Conservation (phyloP, 2,113 vertebrate genomes). For the Sander vitreus region DNA sequence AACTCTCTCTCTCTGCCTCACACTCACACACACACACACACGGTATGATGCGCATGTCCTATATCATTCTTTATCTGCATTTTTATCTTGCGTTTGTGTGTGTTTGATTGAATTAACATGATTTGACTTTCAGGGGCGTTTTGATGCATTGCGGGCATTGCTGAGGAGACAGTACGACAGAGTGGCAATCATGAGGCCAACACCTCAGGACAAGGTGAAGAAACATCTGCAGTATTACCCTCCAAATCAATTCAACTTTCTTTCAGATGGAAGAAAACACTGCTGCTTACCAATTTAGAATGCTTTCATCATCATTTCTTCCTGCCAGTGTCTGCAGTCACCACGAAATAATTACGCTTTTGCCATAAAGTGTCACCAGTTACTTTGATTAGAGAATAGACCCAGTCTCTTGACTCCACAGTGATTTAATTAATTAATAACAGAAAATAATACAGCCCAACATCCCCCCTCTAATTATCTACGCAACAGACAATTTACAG, state of each 20-base stretch:
- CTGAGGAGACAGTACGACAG: conserved; percentile 92
- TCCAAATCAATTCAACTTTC: not conserved
- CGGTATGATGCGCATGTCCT: not conserved
- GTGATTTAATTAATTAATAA: conserved; percentile 39
- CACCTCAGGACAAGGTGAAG: conserved; percentile 91
- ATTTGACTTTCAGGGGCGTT: conserved; percentile 86
- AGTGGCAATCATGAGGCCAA: conserved; percentile 96
- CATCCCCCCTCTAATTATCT: not conserved
- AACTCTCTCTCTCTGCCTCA: not conserved
- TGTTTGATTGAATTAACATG: not conserved
- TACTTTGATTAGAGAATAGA: not conserved
- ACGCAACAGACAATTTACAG: conserved; percentile 22
- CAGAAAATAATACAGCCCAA: conserved; percentile 1
- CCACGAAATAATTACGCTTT: not conserved
- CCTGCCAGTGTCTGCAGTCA: not conserved
- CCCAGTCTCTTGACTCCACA: not conserved
- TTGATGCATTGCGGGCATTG: conserved; percentile 92
- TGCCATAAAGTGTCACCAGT: not conserved
- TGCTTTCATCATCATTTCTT: not conserved
- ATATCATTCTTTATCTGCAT: not conserved
- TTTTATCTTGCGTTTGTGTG: not conserved
- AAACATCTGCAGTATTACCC: not conserved
- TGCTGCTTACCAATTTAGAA: not conserved
- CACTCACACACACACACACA: too few species aligned
- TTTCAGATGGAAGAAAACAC: not conserved